Evolutionary conservation across 2,888 invertebrate species (phyloP), one percentile per base, ranked within the genome.

Genomic region (Orchesellides sinensis): DNA sequence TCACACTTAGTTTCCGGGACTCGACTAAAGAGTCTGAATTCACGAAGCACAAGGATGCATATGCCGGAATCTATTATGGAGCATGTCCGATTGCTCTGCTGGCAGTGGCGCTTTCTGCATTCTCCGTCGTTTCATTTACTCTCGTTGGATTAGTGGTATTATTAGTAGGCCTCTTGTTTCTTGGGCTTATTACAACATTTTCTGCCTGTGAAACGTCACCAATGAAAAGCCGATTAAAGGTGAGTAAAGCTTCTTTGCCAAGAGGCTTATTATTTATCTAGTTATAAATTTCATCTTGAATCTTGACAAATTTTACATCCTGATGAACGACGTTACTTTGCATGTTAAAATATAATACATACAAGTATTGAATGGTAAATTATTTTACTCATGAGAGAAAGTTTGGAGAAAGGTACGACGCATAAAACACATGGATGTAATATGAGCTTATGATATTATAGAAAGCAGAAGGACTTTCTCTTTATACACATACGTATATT

Each of bases 1-100:
- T 94, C 75, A 93, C 92, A 40, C 90, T 95, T 75, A 91, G 92
- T 83, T 95, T 95, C 90, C 93, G 92, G 85, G 93, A 94, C 88
- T 90, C 91, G 0, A 92, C 92, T 74, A 91, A 94, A 87, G 95
- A 95, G 90, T 91, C 91, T 74, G 93, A 93, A 61, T 95, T 94
- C 89, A 92, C 93, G 68, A 88, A 88, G 52, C 89, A 89, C 79
- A 89, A 86, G 89, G 90, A 87, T 87, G 85, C 87, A 25, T 87
- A 87, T 70, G 87, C 88, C 25, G 88, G 86, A n/a, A 85, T 87
- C 27, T 86, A 88, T 10, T 84, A 86, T 56, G 83, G 87, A 40
- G 84, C 86, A 25, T 88, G 87, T 81, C 88, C 88, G 94, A 84
- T 93, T 93, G 49, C 92, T 32, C 84, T 88, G 40, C 80, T 85